Evolutionary conservation across 2,888 invertebrate species (phyloP).

Genomic region (Megastigmus dorsalis): DNA sequence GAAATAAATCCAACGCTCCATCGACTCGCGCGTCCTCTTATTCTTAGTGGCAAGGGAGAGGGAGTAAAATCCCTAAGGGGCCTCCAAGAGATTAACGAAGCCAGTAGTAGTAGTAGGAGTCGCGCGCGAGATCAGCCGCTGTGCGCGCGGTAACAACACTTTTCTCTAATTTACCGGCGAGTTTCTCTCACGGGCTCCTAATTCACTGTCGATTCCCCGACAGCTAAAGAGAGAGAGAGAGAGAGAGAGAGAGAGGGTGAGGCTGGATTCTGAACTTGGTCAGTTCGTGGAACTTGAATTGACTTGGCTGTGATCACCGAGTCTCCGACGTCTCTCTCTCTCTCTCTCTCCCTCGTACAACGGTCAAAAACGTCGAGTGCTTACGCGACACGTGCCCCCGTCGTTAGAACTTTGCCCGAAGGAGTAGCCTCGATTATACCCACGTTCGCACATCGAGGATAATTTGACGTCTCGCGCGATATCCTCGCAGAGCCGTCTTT

Average conservation of each 20-base stretch:
- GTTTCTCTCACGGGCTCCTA: conserved; percentile 56
- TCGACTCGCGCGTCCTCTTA: conserved; percentile 16
- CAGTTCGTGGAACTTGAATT: not conserved
- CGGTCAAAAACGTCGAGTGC: conserved; percentile 22
- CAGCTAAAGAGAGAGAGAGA: conserved; percentile 4
- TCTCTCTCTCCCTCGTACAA: no score
- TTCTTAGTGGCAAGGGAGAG: no score
- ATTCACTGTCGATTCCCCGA: conserved; percentile 40
- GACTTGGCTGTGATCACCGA: conserved; percentile 7
- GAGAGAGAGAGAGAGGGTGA: not conserved
- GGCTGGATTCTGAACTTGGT: conserved; percentile 27
- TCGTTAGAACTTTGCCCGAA: conserved; percentile 16
- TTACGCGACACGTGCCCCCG: not conserved
- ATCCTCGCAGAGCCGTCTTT: no score
- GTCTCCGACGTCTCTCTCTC: no score
- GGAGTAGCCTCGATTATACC: no score
- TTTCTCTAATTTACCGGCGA: conserved; percentile 68
- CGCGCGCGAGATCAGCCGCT: conserved; percentile 26
- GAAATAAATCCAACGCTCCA: conserved; percentile 33
- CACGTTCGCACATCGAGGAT: not conserved
- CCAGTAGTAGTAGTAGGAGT: not conserved
- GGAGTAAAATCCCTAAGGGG: not conserved
- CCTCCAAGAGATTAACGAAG: conserved; percentile 41
- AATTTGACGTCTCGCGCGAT: conserved; percentile 23
- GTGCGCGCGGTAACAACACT: conserved; percentile 64